phyloP scores from a whole-genome alignment of 2,888 invertebrate genomes.

The Trypoxylon attenuatum region DNA sequence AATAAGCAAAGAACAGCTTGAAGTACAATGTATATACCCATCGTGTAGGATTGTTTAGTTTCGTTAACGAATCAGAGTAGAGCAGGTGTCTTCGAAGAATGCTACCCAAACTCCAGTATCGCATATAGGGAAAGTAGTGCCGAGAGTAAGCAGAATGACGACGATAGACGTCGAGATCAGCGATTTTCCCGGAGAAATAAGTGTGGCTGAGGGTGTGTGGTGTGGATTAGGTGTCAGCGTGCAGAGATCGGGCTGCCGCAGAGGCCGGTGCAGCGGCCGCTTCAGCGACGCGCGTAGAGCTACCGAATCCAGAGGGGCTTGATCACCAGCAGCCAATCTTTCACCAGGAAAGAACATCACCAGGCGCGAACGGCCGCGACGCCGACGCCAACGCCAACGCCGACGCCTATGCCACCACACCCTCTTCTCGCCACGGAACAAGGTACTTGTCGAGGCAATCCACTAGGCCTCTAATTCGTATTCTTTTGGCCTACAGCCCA shows the following conservation, averaged over 20 bases:
- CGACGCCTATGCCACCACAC: slow-evolving; percentile 69
- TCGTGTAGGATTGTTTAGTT: too few species aligned
- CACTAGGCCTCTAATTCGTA: background rate
- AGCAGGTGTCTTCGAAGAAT: too few species aligned
- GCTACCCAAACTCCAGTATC: too few species aligned
- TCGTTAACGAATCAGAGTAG: too few species aligned
- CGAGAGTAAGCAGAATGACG: too few species aligned
- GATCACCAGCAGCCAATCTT: slow-evolving; percentile 57
- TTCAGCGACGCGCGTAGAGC: slow-evolving; percentile 52
- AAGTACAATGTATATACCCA: too few species aligned
- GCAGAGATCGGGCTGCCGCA: slow-evolving; percentile 62
- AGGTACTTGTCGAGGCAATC: slow-evolving; percentile 62
- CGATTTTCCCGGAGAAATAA: slow-evolving; percentile 29
- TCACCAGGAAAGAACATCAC: slow-evolving; percentile 49
- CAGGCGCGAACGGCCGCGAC: slow-evolving; percentile 55
- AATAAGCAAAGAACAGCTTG: too few species aligned
- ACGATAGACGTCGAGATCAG: slow-evolving; percentile 7
- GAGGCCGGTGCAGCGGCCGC: slow-evolving; percentile 40
- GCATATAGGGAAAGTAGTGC: too few species aligned
- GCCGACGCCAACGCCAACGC: slow-evolving; percentile 61
- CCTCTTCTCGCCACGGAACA: slow-evolving; percentile 68
- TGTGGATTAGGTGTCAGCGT: slow-evolving; percentile 71
- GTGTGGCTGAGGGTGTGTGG: slow-evolving; percentile 71
- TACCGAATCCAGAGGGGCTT: slow-evolving; percentile 52
- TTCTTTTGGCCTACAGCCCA: background rate